Conservation (phyloP, 2,888 invertebrate species). For the Drosophila atroscutellata region DNA sequence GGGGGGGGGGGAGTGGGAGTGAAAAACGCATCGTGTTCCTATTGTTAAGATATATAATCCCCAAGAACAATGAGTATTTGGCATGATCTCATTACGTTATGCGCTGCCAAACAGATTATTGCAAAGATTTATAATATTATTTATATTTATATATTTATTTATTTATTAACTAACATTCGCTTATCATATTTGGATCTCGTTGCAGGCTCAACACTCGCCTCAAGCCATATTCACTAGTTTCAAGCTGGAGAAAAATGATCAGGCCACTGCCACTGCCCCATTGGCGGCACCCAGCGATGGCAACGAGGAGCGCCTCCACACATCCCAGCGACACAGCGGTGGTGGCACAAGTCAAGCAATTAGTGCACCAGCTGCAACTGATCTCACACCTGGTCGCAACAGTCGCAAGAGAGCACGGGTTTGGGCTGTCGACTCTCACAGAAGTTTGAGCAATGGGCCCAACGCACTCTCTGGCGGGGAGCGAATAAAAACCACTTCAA, state of each 20-base stretch:
- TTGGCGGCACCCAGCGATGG: constrained; percentile 1
- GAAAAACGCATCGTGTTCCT: neutral
- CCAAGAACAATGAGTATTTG: neutral
- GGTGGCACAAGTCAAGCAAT: constrained; percentile 8
- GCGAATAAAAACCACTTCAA: neutral
- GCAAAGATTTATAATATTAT: too few species aligned
- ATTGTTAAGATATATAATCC: constrained; percentile 6
- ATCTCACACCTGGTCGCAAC: constrained; percentile 69
- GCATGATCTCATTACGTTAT: constrained; percentile 24
- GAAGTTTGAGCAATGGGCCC: neutral
- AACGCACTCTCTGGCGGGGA: constrained; percentile 6
- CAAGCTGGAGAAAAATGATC: constrained; percentile 90
- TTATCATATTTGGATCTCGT: neutral
- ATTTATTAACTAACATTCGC: neutral
- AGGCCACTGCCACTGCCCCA: constrained; percentile 8
- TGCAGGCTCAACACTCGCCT: constrained; percentile 89
- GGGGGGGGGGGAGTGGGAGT: too few species aligned
- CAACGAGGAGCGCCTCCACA: constrained; percentile 16
- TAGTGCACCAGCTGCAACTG: constrained; percentile 30
- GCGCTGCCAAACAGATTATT: neutral
- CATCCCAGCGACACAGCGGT: constrained; percentile 7
- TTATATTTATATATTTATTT: neutral
- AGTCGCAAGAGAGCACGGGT: constrained; percentile 49
- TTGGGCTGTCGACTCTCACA: constrained; percentile 44
- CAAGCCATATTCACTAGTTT: constrained; percentile 97